Evolutionary conservation across 2,113 vertebrate genomes (phyloP).

Genomic region (Tamias sibiricus): DNA sequence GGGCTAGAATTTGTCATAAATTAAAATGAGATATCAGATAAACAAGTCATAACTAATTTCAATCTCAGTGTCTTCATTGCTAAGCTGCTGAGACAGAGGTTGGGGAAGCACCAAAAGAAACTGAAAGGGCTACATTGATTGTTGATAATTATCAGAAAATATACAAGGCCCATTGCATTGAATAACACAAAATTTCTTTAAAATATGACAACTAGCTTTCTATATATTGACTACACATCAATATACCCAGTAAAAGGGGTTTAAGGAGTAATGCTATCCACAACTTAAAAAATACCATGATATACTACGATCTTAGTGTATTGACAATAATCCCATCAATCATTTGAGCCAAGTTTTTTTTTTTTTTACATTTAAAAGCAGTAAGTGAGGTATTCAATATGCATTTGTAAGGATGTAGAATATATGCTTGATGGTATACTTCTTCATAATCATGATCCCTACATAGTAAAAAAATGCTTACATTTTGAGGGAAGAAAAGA

Average conservation of each 20-base stretch:
- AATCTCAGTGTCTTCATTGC: not conserved
- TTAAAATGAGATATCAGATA: not conserved
- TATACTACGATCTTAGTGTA: not conserved
- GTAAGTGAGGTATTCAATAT: not conserved
- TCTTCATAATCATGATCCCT: not conserved
- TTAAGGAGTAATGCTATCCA: not conserved
- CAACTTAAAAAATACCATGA: not conserved
- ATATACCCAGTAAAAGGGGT: not conserved
- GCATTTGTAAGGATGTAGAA: not conserved
- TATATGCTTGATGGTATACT: not conserved
- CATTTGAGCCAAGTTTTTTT: not conserved
- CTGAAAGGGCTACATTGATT: not conserved
- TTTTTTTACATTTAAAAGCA: not conserved
- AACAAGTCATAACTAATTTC: not conserved
- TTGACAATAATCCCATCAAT: not conserved
- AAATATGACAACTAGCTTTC: not conserved
- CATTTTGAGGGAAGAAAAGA: not conserved
- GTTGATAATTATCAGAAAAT: not conserved
- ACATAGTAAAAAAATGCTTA: not conserved
- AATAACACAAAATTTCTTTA: not conserved
- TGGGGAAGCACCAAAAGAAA: not conserved
- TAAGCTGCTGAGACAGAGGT: not conserved
- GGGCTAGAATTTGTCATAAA: not conserved
- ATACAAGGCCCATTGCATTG: not conserved
- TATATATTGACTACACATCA: not conserved